Evolutionary conservation across 2,113 vertebrate genomes (phyloP).

Genomic region (Circaetus gallicus): DNA sequence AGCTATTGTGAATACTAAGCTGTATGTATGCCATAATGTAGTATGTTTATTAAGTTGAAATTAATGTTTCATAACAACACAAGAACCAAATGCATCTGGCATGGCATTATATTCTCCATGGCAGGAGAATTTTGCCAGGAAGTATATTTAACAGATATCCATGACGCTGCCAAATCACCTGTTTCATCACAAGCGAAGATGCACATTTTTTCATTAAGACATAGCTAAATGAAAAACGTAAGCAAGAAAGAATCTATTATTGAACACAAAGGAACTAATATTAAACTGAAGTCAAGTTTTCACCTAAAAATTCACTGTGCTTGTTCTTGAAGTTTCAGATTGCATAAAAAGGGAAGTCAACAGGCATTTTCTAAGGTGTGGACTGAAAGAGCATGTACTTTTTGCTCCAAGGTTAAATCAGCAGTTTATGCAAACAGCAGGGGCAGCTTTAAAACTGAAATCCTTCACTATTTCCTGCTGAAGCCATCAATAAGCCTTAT

Average conservation of each 20-base stretch:
- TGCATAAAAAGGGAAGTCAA: background rate
- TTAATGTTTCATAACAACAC: background rate
- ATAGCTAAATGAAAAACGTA: background rate
- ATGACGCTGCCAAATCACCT: background rate
- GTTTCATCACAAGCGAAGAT: background rate
- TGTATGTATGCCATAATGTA: background rate
- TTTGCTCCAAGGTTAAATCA: background rate
- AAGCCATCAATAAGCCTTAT: background rate
- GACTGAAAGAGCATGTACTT: background rate
- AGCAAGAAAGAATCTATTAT: background rate
- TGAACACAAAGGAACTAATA: too few relatives aligned
- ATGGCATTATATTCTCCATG: background rate
- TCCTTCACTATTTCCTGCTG: background rate
- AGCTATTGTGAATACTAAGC: background rate
- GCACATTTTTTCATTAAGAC: background rate
- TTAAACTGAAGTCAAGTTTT: background rate
- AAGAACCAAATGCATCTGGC: background rate
- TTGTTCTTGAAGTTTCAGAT: background rate
- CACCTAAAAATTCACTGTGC: background rate
- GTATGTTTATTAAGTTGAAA: background rate
- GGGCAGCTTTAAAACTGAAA: background rate
- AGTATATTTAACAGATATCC: background rate
- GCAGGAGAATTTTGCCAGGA: background rate
- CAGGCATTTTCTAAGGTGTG: background rate
- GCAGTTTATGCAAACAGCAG: background rate